A percentile compares a stretch with the other conserved stretches of the same genome.
phyloP scores from a whole-genome alignment of 2,888 invertebrate species.

The Cryptus armator region DNA sequence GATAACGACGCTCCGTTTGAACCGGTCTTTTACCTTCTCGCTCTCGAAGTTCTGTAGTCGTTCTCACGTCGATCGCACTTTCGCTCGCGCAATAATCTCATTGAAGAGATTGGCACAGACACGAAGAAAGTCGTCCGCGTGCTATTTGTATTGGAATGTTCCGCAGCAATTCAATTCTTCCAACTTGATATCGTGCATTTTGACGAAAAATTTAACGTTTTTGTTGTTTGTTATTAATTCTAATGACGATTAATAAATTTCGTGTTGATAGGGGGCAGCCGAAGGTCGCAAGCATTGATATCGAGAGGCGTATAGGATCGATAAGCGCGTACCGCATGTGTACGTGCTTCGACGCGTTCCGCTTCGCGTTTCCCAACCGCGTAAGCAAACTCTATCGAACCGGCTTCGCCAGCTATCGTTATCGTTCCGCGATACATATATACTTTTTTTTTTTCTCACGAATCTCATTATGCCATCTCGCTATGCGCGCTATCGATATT shows the following conservation, averaged over 20 bases:
- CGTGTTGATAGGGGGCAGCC: neutral
- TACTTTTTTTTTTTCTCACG: slow-evolving; percentile 20
- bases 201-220: neutral
- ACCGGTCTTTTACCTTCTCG: slow-evolving; percentile 15
- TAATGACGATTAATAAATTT: neutral
- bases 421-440: neutral
- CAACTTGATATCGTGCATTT: neutral
- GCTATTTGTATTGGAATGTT: neutral
- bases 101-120: slow-evolving; percentile 6
- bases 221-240: neutral
- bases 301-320: neutral
- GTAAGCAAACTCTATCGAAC: neutral
- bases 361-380: neutral
- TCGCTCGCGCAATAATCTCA: slow-evolving; percentile 39
- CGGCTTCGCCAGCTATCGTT: neutral
- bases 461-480: slow-evolving; percentile 9
- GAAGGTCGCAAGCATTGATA: neutral
- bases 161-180: neutral
- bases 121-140: neutral
- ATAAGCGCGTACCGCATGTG: neutral
- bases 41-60: neutral
- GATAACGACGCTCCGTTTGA: neutral
- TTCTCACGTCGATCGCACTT: slow-evolving; percentile 2
- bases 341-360: slow-evolving; percentile 2
- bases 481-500: neutral